phyloP scores from a whole-genome alignment of 1,140 invertebrate genomes.

The Trichogramma pretiosum region DNA sequence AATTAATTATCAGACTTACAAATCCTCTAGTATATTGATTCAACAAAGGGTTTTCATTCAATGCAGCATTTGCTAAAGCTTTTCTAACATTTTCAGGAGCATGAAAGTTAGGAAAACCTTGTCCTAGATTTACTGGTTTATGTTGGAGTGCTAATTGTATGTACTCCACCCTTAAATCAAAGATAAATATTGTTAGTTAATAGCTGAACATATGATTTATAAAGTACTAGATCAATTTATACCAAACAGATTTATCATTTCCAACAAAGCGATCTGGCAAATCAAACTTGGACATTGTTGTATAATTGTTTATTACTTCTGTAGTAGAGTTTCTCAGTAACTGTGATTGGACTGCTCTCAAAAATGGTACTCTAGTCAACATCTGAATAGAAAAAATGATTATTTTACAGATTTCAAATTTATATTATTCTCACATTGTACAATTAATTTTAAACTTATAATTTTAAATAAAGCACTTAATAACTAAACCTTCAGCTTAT shows the following conservation, averaged over 20 bases:
- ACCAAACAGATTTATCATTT: constrained; percentile 50
- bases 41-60: constrained; percentile 63
- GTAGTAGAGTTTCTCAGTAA: constrained; percentile 4
- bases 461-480: too few relatives aligned
- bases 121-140: constrained; percentile 91
- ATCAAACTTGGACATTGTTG: constrained; percentile 42
- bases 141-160: constrained; percentile 76
- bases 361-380: constrained; percentile 16
- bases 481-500: too few relatives aligned
- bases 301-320: constrained; percentile 18
- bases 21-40: constrained; percentile 89
- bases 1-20: constrained; percentile 50
- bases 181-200: background rate
- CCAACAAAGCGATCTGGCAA: constrained; percentile 43
- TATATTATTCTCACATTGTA: too few relatives aligned
- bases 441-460: too few relatives aligned
- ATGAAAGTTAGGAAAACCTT: constrained; percentile 94
- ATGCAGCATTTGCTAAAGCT: constrained; percentile 60
- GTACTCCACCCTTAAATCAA: constrained; percentile 81
- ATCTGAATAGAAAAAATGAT: constrained; percentile 22
- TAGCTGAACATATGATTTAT: background rate
- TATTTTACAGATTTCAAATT: too few relatives aligned
- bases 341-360: constrained; percentile 7
- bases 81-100: constrained; percentile 77
- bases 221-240: constrained; percentile 22